Conservation (phyloP, 2,888 invertebrate genomes). For the Ypsolopha scabrella region DNA sequence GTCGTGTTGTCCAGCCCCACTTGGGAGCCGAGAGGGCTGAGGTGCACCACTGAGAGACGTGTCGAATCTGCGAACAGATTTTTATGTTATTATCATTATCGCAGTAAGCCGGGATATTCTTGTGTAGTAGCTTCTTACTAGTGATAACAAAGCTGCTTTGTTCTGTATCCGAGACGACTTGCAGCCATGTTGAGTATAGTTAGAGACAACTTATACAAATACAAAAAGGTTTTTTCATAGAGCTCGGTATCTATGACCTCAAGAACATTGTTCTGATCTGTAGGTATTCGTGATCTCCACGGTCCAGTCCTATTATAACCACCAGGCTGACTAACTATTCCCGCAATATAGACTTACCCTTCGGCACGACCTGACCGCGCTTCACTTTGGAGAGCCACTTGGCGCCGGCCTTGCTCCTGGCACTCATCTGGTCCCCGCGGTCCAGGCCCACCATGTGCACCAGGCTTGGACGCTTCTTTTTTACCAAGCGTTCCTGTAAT, state of each 20-base stretch:
- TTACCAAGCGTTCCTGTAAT: conserved; percentile 70
- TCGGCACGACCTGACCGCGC: conserved; percentile 85
- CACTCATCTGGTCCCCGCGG: conserved; percentile 78
- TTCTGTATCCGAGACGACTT: no score
- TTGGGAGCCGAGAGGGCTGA: conserved; percentile 88
- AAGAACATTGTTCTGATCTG: no score
- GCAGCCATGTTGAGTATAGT: no score
- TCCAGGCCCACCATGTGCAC: conserved; percentile 86
- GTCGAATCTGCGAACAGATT: conserved; percentile 72
- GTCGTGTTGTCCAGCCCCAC: conserved; percentile 83
- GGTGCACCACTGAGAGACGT: conserved; percentile 82
- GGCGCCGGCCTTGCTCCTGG: conserved; percentile 87
- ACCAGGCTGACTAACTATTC: background rate
- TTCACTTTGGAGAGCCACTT: conserved; percentile 92
- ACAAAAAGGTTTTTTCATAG: no score
- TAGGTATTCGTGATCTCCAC: no score
- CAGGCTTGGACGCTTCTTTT: conserved; percentile 84
- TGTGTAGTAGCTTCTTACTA: no score
- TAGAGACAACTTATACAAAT: no score
- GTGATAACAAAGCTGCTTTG: no score
- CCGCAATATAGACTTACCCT: conserved; percentile 43
- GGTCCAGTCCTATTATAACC: no score
- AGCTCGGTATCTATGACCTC: no score
- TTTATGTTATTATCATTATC: conserved; percentile 1
- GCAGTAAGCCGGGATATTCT: background rate